Evolutionary conservation across 1,140 invertebrate species (phyloP).

Genomic region (Heterodera schachtii): DNA sequence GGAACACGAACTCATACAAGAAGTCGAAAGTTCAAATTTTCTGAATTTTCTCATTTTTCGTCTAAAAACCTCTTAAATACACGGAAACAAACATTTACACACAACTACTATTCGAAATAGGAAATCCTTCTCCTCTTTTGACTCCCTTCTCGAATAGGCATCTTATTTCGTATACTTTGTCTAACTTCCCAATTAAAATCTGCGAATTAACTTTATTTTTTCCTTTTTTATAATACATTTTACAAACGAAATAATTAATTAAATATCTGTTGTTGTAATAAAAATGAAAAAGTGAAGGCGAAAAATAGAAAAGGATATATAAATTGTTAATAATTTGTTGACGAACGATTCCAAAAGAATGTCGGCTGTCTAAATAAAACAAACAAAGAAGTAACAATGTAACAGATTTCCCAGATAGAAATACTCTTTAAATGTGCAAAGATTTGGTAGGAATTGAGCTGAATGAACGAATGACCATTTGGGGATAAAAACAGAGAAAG

Average conservation of each 20-base stretch:
- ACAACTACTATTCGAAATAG: no score
- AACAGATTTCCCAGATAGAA: background rate
- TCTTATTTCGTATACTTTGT: no score
- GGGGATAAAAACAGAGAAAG: background rate
- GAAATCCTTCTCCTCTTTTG: no score
- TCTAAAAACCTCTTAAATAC: no score
- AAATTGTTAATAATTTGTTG: background rate
- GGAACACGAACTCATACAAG: no score
- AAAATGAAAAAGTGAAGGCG: background rate
- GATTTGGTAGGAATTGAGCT: conserved; percentile 13
- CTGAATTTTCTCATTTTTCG: no score
- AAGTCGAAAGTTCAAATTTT: no score
- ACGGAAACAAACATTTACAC: no score
- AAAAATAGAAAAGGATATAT: background rate
- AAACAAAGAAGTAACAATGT: background rate
- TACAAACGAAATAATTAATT: background rate
- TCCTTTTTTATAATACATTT: background rate
- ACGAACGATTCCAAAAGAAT: background rate
- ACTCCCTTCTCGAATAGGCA: no score
- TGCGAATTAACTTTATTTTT: no score
- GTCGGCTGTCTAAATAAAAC: background rate
- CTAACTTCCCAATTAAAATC: no score
- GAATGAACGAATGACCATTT: background rate
- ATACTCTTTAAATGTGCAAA: background rate
- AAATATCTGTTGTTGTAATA: background rate